Conservation (phyloP, 2,797 vertebrate genomes). For the Centropyge bicolor region DNA sequence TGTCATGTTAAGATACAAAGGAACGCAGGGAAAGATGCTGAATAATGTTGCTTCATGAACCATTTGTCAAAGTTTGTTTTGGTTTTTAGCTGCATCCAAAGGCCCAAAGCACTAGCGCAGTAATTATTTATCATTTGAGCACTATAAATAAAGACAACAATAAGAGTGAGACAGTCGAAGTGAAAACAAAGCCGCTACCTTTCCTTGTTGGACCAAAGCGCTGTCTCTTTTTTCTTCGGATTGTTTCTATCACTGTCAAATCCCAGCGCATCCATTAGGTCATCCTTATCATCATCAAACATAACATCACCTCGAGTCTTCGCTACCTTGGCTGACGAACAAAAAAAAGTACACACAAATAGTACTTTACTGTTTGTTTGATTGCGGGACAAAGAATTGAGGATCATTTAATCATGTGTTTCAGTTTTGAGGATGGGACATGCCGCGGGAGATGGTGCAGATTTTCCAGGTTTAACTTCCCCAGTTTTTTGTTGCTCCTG, state of each 20-base stretch:
- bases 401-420: constrained; percentile 42
- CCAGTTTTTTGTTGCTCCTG: too few relatives aligned
- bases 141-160: constrained; percentile 55
- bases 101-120: constrained; percentile 35
- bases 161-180: neutral
- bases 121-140: constrained; percentile 61
- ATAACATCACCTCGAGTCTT: constrained; percentile 79
- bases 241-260: constrained; percentile 80
- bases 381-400: neutral
- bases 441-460: constrained; percentile 31
- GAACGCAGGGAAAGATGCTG: neutral
- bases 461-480: constrained; percentile 56
- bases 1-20: neutral
- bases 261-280: constrained; percentile 88
- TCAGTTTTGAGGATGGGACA: constrained; percentile 67
- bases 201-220: constrained; percentile 68
- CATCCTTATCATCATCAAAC: constrained; percentile 89
- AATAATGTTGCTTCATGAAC: constrained; percentile 17
- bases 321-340: constrained; percentile 49
- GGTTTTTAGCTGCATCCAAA: constrained; percentile 24
- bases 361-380: neutral
- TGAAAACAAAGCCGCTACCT: constrained; percentile 65
- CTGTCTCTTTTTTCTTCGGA: constrained; percentile 66
- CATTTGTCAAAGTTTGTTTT: constrained; percentile 8
- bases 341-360: neutral